phyloP scores from a whole-genome alignment of 2,888 invertebrate genomes.

The Arrhopalites spinosus region DNA sequence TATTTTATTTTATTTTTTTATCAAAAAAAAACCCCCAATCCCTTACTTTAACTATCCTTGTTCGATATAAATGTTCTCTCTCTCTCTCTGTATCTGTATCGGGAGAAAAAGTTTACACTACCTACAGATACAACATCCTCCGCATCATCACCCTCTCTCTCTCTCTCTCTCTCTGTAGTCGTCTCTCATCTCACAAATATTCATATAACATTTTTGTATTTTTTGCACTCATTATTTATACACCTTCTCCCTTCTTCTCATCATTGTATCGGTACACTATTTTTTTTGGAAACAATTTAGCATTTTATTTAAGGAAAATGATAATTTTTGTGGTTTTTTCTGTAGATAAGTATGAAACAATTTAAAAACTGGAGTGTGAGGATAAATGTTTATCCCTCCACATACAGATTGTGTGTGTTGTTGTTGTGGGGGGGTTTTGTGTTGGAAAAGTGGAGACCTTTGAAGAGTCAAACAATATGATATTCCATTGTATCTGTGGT shows the following conservation, averaged over 20 bases:
- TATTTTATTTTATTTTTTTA: conserved; percentile 20
- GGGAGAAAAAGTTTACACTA: not conserved
- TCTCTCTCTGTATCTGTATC: not conserved
- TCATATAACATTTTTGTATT: not conserved
- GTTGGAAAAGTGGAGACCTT: conserved; percentile 25
- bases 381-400: not conserved
- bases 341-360: too few relatives aligned
- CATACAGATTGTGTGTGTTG: not conserved
- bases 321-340: too few relatives aligned
- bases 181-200: not conserved
- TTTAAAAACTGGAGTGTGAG: too few relatives aligned
- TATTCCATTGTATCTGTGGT: conserved; percentile 24
- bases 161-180: not conserved
- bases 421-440: not conserved
- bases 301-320: too few relatives aligned
- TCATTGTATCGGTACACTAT: not conserved
- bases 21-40: too few relatives aligned
- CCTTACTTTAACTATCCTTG: conserved; percentile 29
- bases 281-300: not conserved
- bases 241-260: too few relatives aligned
- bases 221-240: not conserved
- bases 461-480: conserved; percentile 30
- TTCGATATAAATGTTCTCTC: conserved; percentile 31
- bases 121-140: not conserved
- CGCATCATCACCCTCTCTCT: not conserved